Evolutionary conservation across 2,888 invertebrate genomes (phyloP).

Genomic region (Ditula angustiorana): DNA sequence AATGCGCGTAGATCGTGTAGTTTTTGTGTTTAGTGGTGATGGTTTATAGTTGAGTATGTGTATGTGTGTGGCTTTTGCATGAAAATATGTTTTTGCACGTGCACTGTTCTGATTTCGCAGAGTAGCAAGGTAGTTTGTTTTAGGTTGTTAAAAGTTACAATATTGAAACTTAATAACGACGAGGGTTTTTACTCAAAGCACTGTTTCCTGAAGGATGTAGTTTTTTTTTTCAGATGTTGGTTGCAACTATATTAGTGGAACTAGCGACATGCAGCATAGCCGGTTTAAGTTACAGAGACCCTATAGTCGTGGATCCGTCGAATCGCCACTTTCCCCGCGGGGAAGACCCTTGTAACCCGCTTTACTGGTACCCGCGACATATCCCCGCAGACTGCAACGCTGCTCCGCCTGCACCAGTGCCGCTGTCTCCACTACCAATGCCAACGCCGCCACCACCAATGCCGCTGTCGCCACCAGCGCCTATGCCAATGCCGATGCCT

Average conservation of each 20-base stretch:
- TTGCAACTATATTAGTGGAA: conserved; percentile 43
- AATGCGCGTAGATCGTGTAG: too few species aligned
- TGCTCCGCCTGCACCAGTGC: conserved; percentile 2
- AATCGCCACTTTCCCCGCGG: conserved; percentile 33
- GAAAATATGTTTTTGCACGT: too few species aligned
- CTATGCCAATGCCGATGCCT: conserved; percentile 37
- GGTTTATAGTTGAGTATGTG: too few species aligned
- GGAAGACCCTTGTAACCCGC: conserved; percentile 68
- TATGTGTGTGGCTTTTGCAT: too few species aligned
- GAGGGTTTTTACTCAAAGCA: too few species aligned
- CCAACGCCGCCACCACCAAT: conserved; percentile 34
- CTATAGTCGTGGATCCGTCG: conserved; percentile 41
- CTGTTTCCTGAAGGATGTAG: not conserved
- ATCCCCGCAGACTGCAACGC: conserved; percentile 53
- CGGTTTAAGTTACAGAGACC: conserved; percentile 60
- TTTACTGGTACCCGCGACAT: conserved; percentile 68
- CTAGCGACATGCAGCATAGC: conserved; percentile 53
- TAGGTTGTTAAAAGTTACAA: too few species aligned
- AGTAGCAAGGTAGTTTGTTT: too few species aligned
- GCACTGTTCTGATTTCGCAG: too few species aligned
- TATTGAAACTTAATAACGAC: too few species aligned
- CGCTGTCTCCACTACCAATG: conserved; percentile 11
- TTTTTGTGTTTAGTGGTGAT: too few species aligned
- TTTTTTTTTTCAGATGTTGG: conserved; percentile 52
- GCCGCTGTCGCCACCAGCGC: conserved; percentile 15